A percentile compares a stretch with the other conserved stretches of the same genome.
phyloP scores from a whole-genome alignment of 2,113 vertebrate species.

The Syngnathus scovelli region DNA sequence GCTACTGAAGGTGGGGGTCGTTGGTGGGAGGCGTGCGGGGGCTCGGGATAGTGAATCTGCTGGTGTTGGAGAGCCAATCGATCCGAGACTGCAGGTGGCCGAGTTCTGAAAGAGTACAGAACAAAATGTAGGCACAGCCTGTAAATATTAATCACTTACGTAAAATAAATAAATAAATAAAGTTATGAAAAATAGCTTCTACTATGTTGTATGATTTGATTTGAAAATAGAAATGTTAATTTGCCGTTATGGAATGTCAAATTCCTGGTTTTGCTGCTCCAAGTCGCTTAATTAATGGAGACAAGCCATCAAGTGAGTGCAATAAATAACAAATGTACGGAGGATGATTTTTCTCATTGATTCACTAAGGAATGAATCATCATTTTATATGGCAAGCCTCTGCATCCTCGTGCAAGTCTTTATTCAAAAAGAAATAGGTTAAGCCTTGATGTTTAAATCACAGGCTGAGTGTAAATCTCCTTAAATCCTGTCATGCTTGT shows the following conservation, averaged over 20 bases:
- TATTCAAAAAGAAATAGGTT: slow-evolving; percentile 70
- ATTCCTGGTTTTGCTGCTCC: slow-evolving; percentile 6
- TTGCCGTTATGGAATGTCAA: not conserved
- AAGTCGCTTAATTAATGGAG: not conserved
- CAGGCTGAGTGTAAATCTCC: slow-evolving; percentile 61
- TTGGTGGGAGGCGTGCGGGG: not conserved
- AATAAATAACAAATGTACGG: not conserved
- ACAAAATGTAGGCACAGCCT: slow-evolving; percentile 22
- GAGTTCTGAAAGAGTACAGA: slow-evolving; percentile 48
- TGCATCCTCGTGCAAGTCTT: slow-evolving; percentile 39
- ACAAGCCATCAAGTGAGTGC: not conserved
- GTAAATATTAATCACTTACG: not conserved
- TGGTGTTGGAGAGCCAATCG: slow-evolving; percentile 50
- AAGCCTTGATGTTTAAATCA: slow-evolving; percentile 71
- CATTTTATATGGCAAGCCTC: slow-evolving; percentile 47
- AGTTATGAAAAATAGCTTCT: not conserved
- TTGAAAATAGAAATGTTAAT: slow-evolving; percentile 11
- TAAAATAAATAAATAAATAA: slow-evolving; percentile 4
- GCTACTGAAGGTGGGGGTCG: slow-evolving; percentile 25
- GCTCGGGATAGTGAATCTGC: not conserved
- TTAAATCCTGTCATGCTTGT: slow-evolving; percentile 65
- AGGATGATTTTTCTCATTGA: slow-evolving; percentile 31
- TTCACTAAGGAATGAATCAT: slow-evolving; percentile 57
- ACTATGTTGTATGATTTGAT: slow-evolving; percentile 11
- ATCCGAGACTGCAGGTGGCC: slow-evolving; percentile 65